These are phyloP conservation scores for Alloscopus bannaensis DNA, from an alignment of 2,888 invertebrate genomes.

Conservation along the genomic window DNA sequence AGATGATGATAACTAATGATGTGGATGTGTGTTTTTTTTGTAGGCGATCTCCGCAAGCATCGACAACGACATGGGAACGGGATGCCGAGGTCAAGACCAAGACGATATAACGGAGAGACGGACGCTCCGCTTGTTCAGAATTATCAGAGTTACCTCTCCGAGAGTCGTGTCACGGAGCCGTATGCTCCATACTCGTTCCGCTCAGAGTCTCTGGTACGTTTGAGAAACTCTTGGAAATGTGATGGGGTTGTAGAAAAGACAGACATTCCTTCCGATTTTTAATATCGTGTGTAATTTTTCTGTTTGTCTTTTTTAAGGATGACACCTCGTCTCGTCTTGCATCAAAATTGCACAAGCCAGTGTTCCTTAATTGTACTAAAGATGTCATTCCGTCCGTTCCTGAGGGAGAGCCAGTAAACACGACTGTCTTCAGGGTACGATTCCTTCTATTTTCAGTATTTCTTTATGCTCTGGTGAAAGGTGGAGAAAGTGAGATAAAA, in stretches of 20 bases:
- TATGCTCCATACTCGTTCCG: conserved; percentile 22
- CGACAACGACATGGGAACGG: conserved; percentile 67
- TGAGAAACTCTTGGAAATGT: no score
- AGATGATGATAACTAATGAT: neutral
- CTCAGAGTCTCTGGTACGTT: neutral
- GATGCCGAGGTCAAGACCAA: conserved; percentile 56
- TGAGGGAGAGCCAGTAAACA: conserved; percentile 85
- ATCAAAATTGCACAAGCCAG: conserved; percentile 83
- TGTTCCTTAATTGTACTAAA: conserved; percentile 86
- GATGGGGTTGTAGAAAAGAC: no score
- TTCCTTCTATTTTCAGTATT: neutral
- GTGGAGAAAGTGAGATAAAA: no score
- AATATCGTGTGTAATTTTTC: conserved; percentile 3
- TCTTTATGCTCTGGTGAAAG: no score
- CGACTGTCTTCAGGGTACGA: conserved; percentile 81
- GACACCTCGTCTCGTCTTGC: conserved; percentile 20
- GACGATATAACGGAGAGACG: conserved; percentile 63
- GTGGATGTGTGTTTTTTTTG: conserved; percentile 3
- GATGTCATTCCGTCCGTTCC: conserved; percentile 85
- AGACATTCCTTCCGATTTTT: no score
- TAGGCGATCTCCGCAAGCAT: conserved; percentile 64
- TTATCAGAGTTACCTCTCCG: conserved; percentile 63
- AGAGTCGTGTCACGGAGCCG: conserved; percentile 41
- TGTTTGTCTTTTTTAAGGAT: conserved; percentile 22
- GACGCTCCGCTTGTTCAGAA: conserved; percentile 52